phyloP scores from a whole-genome alignment of 2,888 invertebrate species.

The Dorcus parallelipipedus region DNA sequence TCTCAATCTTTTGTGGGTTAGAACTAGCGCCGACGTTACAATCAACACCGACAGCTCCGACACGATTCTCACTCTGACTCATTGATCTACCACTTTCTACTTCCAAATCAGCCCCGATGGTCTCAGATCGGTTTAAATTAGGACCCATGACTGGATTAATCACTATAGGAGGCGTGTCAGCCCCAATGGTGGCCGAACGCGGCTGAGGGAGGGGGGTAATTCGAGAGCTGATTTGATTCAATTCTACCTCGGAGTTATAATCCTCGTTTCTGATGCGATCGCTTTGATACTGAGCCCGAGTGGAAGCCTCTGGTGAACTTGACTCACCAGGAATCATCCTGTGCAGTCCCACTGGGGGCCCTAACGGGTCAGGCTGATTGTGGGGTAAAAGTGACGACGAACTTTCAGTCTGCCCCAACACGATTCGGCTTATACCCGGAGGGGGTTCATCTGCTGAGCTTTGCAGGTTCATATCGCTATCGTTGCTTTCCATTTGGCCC shows the following conservation, averaged over 20 bases:
- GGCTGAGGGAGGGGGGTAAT: conserved; percentile 29
- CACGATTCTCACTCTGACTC: conserved; percentile 13
- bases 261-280: conserved; percentile 21
- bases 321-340: conserved; percentile 64
- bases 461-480: conserved; percentile 40
- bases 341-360: conserved; percentile 55
- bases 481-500: conserved; percentile 58
- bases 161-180: conserved; percentile 44
- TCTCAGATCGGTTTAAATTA: conserved; percentile 33
- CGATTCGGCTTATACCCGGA: conserved; percentile 63
- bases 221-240: conserved; percentile 25
- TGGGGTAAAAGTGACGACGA: conserved; percentile 3
- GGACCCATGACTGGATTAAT: conserved; percentile 14
- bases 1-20: conserved; percentile 13
- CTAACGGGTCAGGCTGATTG: conserved; percentile 15
- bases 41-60: conserved; percentile 21
- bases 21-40: conserved; percentile 5
- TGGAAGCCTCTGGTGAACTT: conserved; percentile 11
- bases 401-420: conserved; percentile 51
- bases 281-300: conserved; percentile 10
- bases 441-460: conserved; percentile 54
- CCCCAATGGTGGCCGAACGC: conserved; percentile 48
- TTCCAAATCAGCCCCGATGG: conserved; percentile 34
- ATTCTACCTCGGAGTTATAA: conserved; percentile 29
- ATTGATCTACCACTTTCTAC: conserved; percentile 16